phyloP scores from a whole-genome alignment of 1,140 invertebrate genomes.

The Sitobion miscanthi region DNA sequence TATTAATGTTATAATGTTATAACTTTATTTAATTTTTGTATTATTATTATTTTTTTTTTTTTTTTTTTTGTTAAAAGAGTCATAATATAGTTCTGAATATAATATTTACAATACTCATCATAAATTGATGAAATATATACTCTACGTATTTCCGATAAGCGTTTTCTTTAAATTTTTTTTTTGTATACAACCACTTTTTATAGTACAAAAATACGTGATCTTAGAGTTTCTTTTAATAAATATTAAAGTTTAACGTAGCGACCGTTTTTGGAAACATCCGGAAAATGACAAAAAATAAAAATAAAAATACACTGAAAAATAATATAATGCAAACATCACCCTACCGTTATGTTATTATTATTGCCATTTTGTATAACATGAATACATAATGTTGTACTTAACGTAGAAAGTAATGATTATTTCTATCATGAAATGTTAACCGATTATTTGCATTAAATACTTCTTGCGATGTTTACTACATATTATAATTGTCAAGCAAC shows the following conservation, averaged over 20 bases:
- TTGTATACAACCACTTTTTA: not conserved
- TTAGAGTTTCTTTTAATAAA: not conserved
- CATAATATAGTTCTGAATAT: not conserved
- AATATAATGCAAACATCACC: not conserved
- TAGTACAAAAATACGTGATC: not conserved
- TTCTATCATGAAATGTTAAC: not conserved
- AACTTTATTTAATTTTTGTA: not conserved
- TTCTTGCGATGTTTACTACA: not conserved
- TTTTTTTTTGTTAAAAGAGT: not conserved
- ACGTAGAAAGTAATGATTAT: not conserved
- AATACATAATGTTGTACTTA: not conserved
- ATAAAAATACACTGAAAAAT: not conserved
- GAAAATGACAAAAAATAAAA: conserved; percentile 1
- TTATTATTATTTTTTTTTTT: not conserved
- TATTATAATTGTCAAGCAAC: not conserved
- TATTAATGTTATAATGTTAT: not conserved
- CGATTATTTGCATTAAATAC: not conserved
- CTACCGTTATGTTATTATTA: not conserved
- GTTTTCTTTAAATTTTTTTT: not conserved
- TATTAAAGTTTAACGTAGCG: not conserved
- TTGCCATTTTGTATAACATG: not conserved
- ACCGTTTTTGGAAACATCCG: not conserved
- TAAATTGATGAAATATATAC: not conserved
- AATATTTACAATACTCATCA: conserved; percentile 18
- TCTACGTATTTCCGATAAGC: not conserved